Percentiles rank a stretch among this genome's conserved stretches.
These are phyloP conservation scores for Orientallactaga bullata DNA, from an alignment of 2,113 vertebrate species.

Conservation along the genomic window DNA sequence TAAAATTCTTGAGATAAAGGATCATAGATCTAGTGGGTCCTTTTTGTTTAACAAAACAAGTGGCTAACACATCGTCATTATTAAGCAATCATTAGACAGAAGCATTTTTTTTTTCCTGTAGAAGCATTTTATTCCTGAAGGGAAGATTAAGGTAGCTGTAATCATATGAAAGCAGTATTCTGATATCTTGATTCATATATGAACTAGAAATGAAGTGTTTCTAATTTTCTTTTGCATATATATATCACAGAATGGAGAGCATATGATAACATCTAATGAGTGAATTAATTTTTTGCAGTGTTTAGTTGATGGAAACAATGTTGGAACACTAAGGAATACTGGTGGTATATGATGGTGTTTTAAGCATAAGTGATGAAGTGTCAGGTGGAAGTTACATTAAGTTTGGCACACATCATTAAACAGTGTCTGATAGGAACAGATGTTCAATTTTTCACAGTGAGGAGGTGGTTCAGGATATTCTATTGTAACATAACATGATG, in stretches of 20 bases:
- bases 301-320: slow-evolving; percentile 20
- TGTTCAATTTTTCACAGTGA: slow-evolving; percentile 73
- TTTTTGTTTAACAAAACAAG: neutral
- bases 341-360: neutral
- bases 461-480: slow-evolving; percentile 61
- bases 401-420: slow-evolving; percentile 74
- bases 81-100: neutral
- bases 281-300: slow-evolving; percentile 47
- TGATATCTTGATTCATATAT: slow-evolving; percentile 21
- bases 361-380: slow-evolving; percentile 31
- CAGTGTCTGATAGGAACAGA: slow-evolving; percentile 69
- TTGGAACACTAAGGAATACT: neutral
- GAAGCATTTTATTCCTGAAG: slow-evolving; percentile 13
- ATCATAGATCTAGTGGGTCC: neutral
- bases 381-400: slow-evolving; percentile 71
- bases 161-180: neutral
- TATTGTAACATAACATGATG: slow-evolving; percentile 54
- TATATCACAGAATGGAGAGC: slow-evolving; percentile 38
- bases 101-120: neutral
- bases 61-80: neutral
- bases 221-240: neutral
- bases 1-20: slow-evolving; percentile 25
- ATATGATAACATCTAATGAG: slow-evolving; percentile 62
- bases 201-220: slow-evolving; percentile 32
- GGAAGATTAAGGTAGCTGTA: neutral